A percentile compares a stretch with the other conserved stretches of the same genome.
Evolutionary conservation across 2,888 invertebrate species (phyloP).

Genomic region (Amblyjoppa fuscipennis): DNA sequence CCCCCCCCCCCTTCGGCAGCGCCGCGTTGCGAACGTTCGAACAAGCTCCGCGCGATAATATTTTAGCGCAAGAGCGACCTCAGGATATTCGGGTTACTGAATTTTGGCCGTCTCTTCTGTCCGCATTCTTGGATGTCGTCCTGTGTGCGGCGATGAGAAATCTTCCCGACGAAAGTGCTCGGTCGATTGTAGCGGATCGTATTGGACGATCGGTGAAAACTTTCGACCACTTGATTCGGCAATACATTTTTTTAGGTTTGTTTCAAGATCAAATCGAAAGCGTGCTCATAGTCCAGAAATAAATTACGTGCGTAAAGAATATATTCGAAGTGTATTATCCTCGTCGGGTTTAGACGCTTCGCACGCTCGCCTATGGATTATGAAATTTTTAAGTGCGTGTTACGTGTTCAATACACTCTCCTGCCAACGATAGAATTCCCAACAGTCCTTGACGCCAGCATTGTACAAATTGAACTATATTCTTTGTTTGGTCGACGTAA

Average conservation of each 20-base stretch:
- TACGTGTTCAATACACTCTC: too few relatives aligned
- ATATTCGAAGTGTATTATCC: too few relatives aligned
- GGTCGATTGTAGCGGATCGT: not conserved
- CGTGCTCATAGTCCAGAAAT: not conserved
- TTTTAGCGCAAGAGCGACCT: not conserved
- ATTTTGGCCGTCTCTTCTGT: conserved; percentile 27
- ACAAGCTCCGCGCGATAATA: not conserved
- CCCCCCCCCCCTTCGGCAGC: not conserved
- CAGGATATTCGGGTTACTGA: conserved; percentile 25
- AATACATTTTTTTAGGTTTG: not conserved
- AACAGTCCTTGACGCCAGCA: not conserved
- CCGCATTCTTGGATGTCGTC: conserved; percentile 28
- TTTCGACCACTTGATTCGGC: not conserved
- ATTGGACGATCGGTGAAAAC: too few relatives aligned
- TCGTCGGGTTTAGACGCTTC: too few relatives aligned
- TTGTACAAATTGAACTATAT: not conserved
- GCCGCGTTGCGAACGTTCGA: not conserved
- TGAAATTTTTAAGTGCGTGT: too few relatives aligned
- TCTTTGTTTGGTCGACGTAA: not conserved
- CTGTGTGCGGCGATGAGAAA: not conserved
- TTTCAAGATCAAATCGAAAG: not conserved
- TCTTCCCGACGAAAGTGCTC: conserved; percentile 16
- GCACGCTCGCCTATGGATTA: too few relatives aligned
- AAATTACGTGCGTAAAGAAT: too few relatives aligned
- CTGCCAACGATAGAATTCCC: too few relatives aligned